Evolutionary conservation across 2,888 invertebrate species (phyloP).

Genomic region (Torymus auratus): DNA sequence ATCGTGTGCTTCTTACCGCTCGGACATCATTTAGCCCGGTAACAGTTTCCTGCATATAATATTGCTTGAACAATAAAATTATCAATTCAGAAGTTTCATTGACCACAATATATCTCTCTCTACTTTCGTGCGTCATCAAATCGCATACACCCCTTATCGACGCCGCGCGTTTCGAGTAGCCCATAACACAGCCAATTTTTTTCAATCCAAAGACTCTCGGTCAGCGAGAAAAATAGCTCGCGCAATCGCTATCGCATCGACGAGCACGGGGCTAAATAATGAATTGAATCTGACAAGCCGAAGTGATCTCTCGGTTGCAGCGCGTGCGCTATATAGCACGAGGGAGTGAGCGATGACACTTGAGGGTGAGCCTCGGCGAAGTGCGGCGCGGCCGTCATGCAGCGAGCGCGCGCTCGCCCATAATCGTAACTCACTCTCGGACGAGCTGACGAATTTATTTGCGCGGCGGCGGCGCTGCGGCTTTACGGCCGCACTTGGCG

Average conservation of each 20-base stretch:
- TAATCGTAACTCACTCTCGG: constrained; percentile 53
- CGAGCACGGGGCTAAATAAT: background rate
- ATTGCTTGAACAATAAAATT: no score
- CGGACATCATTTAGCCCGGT: no score
- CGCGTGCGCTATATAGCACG: background rate
- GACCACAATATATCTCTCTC: no score
- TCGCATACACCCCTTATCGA: no score
- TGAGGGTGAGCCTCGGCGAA: background rate
- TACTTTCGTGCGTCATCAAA: no score
- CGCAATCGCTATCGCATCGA: background rate
- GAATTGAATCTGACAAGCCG: constrained; percentile 43
- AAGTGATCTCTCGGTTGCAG: constrained; percentile 39
- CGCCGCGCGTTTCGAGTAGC: no score
- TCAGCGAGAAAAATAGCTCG: background rate
- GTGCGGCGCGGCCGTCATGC: constrained; percentile 30
- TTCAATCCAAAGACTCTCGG: background rate
- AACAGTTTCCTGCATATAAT: no score
- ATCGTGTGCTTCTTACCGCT: no score
- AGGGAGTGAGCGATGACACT: constrained; percentile 39
- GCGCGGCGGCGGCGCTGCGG: constrained; percentile 45
- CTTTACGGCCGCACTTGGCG: constrained; percentile 9
- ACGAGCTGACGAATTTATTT: constrained; percentile 55
- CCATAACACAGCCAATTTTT: no score
- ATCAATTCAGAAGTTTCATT: no score
- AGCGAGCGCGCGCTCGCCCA: constrained; percentile 11